phyloP scores from a whole-genome alignment of 2,113 vertebrate genomes.

The Pomatostomus ruficeps region DNA sequence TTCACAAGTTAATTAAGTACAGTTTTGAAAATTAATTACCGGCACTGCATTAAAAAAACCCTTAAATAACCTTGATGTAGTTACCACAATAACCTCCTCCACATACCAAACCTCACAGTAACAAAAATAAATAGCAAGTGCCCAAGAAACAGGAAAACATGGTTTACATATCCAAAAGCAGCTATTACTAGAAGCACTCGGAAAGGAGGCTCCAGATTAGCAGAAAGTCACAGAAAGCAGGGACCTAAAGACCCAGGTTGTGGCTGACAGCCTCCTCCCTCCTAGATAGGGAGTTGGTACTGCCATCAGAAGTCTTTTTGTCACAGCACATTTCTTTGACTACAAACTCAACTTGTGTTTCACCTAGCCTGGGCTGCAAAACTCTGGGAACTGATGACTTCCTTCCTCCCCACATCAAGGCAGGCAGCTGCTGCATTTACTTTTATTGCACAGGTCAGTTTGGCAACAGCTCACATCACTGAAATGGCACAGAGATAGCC shows the following conservation, averaged over 20 bases:
- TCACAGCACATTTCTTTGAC: background rate
- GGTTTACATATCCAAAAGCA: background rate
- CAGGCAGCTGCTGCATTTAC: background rate
- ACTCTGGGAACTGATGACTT: background rate
- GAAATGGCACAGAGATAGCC: background rate
- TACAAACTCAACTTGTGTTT: background rate
- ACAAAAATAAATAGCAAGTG: background rate
- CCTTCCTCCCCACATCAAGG: background rate
- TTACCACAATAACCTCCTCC: background rate
- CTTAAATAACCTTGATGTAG: background rate
- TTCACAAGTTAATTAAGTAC: background rate
- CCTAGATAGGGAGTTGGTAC: background rate
- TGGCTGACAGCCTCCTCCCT: background rate
- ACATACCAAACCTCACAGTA: background rate
- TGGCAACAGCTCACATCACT: background rate
- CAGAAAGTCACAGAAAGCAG: background rate
- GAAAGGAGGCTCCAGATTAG: background rate
- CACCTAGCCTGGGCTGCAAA: background rate
- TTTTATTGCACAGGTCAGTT: background rate
- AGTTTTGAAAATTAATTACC: background rate
- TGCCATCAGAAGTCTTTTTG: background rate
- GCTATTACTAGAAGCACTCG: background rate
- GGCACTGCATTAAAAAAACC: background rate
- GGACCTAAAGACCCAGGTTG: background rate
- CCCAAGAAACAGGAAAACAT: background rate